These are phyloP conservation scores for Stenodema calcarata DNA, from an alignment of 2,888 invertebrate species.

Conservation along the genomic window DNA sequence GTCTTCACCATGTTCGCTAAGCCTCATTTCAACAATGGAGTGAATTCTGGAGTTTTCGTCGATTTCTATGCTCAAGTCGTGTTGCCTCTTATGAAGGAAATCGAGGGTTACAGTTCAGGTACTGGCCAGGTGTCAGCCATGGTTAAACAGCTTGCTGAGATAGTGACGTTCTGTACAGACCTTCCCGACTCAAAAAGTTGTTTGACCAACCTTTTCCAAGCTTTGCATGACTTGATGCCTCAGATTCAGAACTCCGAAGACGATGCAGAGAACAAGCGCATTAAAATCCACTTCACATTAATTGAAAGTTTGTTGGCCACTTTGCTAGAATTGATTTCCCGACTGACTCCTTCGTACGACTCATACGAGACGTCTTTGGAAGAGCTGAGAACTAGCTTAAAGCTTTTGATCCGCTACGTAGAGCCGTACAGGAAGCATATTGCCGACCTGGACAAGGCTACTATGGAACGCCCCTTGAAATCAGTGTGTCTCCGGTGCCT, in stretches of 20 bases:
- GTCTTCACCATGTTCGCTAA: constrained; percentile 28
- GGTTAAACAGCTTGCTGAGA: constrained; percentile 29
- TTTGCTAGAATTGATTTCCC: constrained; percentile 13
- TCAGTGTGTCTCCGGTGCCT: constrained; percentile 11
- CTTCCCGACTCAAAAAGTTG: constrained; percentile 3
- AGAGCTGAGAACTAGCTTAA: constrained; percentile 18
- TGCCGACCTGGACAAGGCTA: constrained; percentile 4
- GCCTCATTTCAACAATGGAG: constrained; percentile 29
- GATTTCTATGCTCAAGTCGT: not conserved
- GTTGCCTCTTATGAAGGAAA: constrained; percentile 11
- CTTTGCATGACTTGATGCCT: constrained; percentile 22
- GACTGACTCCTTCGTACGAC: not conserved
- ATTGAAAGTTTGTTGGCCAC: constrained; percentile 19
- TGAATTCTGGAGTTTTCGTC: constrained; percentile 33
- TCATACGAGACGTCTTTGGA: constrained; percentile 9
- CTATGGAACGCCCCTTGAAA: not conserved
- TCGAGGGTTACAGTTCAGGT: constrained; percentile 20
- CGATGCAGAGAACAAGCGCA: not conserved
- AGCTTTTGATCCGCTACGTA: constrained; percentile 12
- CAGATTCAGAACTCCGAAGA: not conserved
- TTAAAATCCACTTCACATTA: constrained; percentile 19
- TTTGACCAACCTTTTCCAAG: constrained; percentile 1
- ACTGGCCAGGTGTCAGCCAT: constrained; percentile 17
- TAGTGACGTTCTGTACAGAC: not conserved
- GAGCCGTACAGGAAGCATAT: constrained; percentile 29